Evolutionary conservation across 2,888 invertebrate species (phyloP), one percentile per base, ranked within the genome.

Genomic region (Nemoura dubitans): DNA sequence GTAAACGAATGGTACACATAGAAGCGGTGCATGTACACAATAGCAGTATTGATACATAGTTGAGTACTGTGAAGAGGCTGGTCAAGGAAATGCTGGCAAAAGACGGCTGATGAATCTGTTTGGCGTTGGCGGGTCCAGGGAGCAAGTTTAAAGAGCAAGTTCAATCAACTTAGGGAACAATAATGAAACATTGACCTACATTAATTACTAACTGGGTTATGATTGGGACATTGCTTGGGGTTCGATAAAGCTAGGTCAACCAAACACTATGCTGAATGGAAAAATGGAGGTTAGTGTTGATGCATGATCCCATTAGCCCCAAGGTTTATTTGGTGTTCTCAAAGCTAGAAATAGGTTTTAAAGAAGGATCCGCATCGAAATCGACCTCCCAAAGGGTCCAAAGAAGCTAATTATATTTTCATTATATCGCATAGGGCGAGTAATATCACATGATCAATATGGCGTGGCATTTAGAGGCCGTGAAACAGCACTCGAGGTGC

Each of bases 1-100:
- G 97, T 95, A 93, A 99, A 98, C 25, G 99, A 98, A 91, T 99
- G 99, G 93, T 98, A 98, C 93, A 99, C 98, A 93, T 98, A 99
- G 93, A 99, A 99, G 87, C 99, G 95, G 92, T 99, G 99, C 98
- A 99, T 98, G 91, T 99, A 99, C 87, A 99, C 99, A 90, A 99
- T 99, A 43, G 99, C 99, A 88, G 99, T 99, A 93, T 99, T 99
- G 92, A 99, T 99, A 92, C 99, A 99, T 93, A 99, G 93, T 93
- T 99, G 99, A 83, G 98, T 97, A 92, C 94, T 92, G 90, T 78
- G 87, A 85, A 10, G 77, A 30, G 88, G 36, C 36, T 89, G 90
- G 89, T 90, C 89, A 91, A 91, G 91, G 91, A 90, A 90, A 86
- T 59, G 3, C 26, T 14, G 27, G 25, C 2, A 10, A 77, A 25